A percentile compares a stretch with the other conserved stretches of the same genome.
These are phyloP conservation scores for Acronicta psi DNA, from an alignment of 2,888 invertebrate species.

Conservation along the genomic window DNA sequence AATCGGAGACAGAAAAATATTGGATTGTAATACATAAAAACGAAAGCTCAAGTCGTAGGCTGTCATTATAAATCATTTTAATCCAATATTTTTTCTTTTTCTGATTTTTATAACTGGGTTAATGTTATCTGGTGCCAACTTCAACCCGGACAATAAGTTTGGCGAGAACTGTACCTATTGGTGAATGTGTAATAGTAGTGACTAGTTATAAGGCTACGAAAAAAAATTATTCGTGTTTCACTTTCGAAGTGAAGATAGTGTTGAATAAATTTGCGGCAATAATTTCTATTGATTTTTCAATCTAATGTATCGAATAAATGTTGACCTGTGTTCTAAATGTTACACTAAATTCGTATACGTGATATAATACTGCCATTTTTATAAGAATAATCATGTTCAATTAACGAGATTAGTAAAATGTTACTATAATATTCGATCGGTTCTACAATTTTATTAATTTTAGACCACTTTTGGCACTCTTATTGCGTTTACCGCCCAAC, in stretches of 20 bases:
- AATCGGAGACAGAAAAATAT: too few relatives aligned
- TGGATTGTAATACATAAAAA: too few relatives aligned
- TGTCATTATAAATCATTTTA: too few relatives aligned
- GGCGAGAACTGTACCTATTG: not conserved
- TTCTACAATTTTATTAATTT: constrained; percentile 38
- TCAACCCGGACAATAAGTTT: too few relatives aligned
- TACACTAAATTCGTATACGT: constrained; percentile 80
- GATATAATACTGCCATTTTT: constrained; percentile 86
- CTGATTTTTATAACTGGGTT: too few relatives aligned
- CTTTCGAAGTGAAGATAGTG: constrained; percentile 31
- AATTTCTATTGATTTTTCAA: constrained; percentile 66
- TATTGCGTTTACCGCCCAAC: constrained; percentile 34
- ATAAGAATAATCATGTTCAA: constrained; percentile 70
- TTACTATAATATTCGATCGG: constrained; percentile 33
- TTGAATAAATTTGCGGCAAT: constrained; percentile 74
- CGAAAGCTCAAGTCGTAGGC: too few relatives aligned
- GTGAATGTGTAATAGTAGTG: constrained; percentile 20
- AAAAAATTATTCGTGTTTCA: constrained; percentile 39
- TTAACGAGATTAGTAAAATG: constrained; percentile 62
- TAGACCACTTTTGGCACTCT: constrained; percentile 36
- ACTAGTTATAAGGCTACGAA: constrained; percentile 8
- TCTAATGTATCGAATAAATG: constrained; percentile 58
- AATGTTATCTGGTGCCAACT: too few relatives aligned
- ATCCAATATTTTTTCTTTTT: too few relatives aligned
- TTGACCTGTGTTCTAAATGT: constrained; percentile 71